phyloP scores from a whole-genome alignment of 2,113 vertebrate species.

The Silurus asotus region DNA sequence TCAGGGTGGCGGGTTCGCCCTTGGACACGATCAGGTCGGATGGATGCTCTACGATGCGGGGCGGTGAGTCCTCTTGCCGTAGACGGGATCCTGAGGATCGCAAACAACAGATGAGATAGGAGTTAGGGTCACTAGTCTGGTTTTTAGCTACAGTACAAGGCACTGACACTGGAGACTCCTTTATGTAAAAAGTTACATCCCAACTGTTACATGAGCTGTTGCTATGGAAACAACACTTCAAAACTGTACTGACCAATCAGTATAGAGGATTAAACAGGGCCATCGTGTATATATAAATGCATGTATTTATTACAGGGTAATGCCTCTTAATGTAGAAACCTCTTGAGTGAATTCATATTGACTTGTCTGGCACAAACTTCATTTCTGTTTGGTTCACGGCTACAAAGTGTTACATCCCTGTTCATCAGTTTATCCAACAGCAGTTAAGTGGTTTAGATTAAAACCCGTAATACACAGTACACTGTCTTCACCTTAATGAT shows the following conservation, averaged over 20 bases:
- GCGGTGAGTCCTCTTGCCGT: slow-evolving; percentile 96
- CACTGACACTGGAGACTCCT: background rate
- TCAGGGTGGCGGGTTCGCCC: slow-evolving; percentile 96
- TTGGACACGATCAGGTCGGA: slow-evolving; percentile 98
- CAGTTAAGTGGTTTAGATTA: background rate
- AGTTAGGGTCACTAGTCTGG: background rate
- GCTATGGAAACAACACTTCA: background rate
- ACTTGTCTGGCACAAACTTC: slow-evolving; percentile 2
- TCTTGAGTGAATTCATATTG: background rate
- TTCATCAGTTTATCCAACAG: background rate
- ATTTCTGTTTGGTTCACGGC: background rate
- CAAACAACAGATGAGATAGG: slow-evolving; percentile 21
- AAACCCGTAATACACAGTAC: background rate
- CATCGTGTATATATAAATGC: too few relatives aligned
- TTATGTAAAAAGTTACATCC: too few relatives aligned
- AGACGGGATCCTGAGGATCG: slow-evolving; percentile 87
- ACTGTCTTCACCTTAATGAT: background rate
- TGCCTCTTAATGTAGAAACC: background rate
- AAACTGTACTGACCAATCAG: background rate
- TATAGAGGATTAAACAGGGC: background rate
- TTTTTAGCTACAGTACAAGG: background rate
- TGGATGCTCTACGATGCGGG: slow-evolving; percentile 95
- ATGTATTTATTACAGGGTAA: background rate
- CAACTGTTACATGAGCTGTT: background rate
- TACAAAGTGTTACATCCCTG: background rate